These are phyloP conservation scores for Bursaphelenchus mucronatus DNA, from an alignment of 1,140 invertebrate genomes.

Conservation along the genomic window DNA sequence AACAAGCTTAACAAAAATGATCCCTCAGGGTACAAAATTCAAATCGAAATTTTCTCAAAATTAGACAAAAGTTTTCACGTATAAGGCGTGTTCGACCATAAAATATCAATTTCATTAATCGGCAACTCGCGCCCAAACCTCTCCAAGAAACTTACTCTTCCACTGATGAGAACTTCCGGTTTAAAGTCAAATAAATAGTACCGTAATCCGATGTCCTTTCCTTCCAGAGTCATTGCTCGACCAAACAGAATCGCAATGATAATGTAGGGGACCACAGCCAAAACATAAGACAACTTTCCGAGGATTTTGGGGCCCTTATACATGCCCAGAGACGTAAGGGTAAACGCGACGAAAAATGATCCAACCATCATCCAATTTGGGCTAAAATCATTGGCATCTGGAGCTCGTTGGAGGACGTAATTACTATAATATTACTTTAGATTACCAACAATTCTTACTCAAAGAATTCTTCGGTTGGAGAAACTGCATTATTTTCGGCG, in stretches of 20 bases:
- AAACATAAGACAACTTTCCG: constrained; percentile 39
- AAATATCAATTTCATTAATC: too few species aligned
- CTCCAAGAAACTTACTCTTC: neutral
- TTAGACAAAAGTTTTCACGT: too few species aligned
- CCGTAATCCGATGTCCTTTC: constrained; percentile 35
- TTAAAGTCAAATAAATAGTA: constrained; percentile 46
- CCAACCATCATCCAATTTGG: constrained; percentile 15
- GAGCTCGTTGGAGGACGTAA: too few species aligned
- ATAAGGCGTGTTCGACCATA: too few species aligned
- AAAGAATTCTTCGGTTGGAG: constrained; percentile 31
- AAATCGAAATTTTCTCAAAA: too few species aligned
- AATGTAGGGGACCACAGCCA: constrained; percentile 42
- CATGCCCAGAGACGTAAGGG: constrained; percentile 34
- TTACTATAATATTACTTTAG: too few species aligned
- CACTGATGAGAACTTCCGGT: constrained; percentile 15
- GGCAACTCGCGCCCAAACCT: too few species aligned
- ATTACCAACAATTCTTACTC: constrained; percentile 11
- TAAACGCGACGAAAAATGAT: constrained; percentile 29
- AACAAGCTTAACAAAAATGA: too few species aligned
- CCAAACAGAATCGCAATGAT: constrained; percentile 45
- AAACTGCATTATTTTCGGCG: neutral
- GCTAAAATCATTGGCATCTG: neutral
- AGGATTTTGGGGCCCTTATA: constrained; percentile 46
- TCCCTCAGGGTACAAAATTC: too few species aligned
- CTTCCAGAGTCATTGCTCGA: constrained; percentile 42